Conservation (phyloP, 2,888 invertebrate genomes). For the Gandaritis pyraliata region DNA sequence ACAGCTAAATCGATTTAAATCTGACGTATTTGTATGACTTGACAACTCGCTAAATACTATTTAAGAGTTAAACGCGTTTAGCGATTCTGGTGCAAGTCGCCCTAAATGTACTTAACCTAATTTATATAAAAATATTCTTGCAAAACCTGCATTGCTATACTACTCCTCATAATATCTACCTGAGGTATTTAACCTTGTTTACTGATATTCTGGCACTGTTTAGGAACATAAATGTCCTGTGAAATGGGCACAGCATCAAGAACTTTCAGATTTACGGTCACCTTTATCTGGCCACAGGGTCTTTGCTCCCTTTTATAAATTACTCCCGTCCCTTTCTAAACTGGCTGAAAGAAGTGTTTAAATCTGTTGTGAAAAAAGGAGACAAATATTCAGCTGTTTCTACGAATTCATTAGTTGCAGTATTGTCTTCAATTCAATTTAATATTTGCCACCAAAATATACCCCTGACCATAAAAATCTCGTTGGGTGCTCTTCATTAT, state of each 20-base stretch:
- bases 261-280: slow-evolving; percentile 33
- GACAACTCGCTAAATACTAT: no score
- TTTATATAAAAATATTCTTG: not conserved
- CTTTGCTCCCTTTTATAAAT: slow-evolving; percentile 20
- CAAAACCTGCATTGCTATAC: slow-evolving; percentile 16
- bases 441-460: no score
- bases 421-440: no score
- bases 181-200: slow-evolving; percentile 35
- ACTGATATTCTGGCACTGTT: slow-evolving; percentile 31
- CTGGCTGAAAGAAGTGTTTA: slow-evolving; percentile 13
- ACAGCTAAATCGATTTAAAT: no score
- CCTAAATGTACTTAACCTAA: no score
- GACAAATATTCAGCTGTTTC: not conserved
- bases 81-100: no score
- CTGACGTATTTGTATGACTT: no score
- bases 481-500: no score
- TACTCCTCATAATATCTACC: slow-evolving; percentile 13
- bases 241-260: slow-evolving; percentile 37
- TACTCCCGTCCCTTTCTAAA: slow-evolving; percentile 9
- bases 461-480: no score
- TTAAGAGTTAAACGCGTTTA: no score
- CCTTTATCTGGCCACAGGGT: slow-evolving; percentile 25
- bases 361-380: not conserved
- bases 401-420: no score
- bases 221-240: slow-evolving; percentile 33